Base-by-base conservation (phyloP, 2,888 invertebrate genomes). In the Eupeodes latifasciatus region DNA sequence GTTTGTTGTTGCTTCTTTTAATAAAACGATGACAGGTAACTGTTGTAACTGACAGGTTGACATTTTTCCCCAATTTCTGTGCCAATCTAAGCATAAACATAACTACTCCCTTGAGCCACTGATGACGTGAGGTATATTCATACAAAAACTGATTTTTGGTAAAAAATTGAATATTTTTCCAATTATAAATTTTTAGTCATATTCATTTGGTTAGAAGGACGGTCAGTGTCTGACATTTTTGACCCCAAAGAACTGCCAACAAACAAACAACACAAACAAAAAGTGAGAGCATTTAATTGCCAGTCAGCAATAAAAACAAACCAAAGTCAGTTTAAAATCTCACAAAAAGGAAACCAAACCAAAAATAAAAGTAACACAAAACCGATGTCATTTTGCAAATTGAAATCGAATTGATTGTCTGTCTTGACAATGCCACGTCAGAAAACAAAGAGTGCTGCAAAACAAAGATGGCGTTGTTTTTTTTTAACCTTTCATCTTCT, bases 11-110 rank as follows among this genome's bases (percentile, higher is more conserved):
- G 5, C 19, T 7, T 44, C 27, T 77, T 77, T 87, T 34, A 55
- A 77, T 77, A 87, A 81, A 81, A 84, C 61, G 61, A 77, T 87
- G 80, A 83, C 87, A 87, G 77, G 80, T 69, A 87, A 87, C 87
- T 81, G 83, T 81, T 80, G 80, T 69, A 87, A 87, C 87, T 81
- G 83, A 84, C 84, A 87, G 87, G 44, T 84, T 87, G 87, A 84
- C 83, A 76, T 80, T 87, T 87, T 77, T 87, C 57, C 74, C 14
- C 77, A 84, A 77, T 84, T 87, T 34, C n/a, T 51, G 59, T 27
- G 14, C 44, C 75, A 61, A 40, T 62, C 34, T 66, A 40, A 59
- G n/a, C 12, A 3, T 27, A 27, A 27, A 27, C 27, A 27, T 27
- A 27, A 27, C 27, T 27, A 27, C 40, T 44, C 10, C 1, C 9